phyloP scores from a whole-genome alignment of 2,888 invertebrate genomes.

The Acanthosepion esculentum region DNA sequence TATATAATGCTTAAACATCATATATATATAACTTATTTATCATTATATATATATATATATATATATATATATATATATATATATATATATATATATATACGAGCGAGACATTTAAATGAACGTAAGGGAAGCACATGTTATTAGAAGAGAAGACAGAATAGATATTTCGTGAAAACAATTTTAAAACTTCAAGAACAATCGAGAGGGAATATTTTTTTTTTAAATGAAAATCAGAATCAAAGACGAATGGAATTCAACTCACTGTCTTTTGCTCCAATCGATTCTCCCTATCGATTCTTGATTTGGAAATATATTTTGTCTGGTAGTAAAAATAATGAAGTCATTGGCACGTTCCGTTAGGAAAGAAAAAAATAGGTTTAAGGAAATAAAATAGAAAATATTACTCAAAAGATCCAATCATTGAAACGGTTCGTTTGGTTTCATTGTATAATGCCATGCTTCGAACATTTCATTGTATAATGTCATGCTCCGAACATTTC shows the following conservation, averaged over 20 bases:
- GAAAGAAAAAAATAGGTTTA: background rate
- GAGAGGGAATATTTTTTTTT: background rate
- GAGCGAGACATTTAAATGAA: background rate
- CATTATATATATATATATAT: too few relatives aligned
- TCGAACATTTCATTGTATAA: background rate
- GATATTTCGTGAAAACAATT: background rate
- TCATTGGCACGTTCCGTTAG: conserved; percentile 8
- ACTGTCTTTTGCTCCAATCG: background rate
- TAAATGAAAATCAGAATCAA: background rate
- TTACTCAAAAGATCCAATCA: background rate
- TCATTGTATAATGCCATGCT: background rate
- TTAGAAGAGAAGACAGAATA: background rate
- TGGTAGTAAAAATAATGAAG: background rate
- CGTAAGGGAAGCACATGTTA: too few relatives aligned
- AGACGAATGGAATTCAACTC: background rate
- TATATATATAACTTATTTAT: background rate
- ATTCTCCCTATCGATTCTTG: background rate
- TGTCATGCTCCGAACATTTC: background rate
- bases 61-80: too few relatives aligned
- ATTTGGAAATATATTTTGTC: background rate
- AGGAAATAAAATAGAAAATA: background rate
- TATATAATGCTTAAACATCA: too few relatives aligned
- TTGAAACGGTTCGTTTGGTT: background rate
- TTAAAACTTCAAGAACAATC: background rate
- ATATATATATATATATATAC: too few relatives aligned